Base-by-base conservation (phyloP, 2,888 invertebrate genomes). In the Watsonalla cultraria region DNA sequence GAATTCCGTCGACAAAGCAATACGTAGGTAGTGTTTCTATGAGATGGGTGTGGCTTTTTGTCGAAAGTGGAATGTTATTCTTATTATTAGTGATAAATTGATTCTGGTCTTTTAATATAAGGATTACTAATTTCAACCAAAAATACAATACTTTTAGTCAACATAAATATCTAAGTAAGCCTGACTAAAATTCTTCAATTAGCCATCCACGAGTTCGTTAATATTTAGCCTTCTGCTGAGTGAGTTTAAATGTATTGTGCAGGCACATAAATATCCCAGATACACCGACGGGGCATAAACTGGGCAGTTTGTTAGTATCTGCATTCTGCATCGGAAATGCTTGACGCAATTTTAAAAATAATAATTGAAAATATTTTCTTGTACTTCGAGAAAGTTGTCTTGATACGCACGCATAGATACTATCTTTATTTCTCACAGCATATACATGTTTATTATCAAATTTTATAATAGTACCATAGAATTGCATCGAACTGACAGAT, bases 331-430 rank as follows among this genome's bases (percentile, higher is more conserved):
- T 60, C 56, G 62, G 53, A 54, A 60, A 64, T 62, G 57, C 59
- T 56, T 58, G 60, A 61, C 54, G 66, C 55, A n/a, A n/a, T n/a
- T n/a, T 60, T 64, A 74, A 72, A 76, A 77, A 71, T 67, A 72
- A 65, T 62, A 66, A 58, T 58, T 62, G 64, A 64, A 72, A 71
- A 74, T 72, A 73, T 74, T 76, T 78, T 78, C 80, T 78, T 60
- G 67, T 65, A 53, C 60, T 57, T 45, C 54, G 54, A 11, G 56
- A 70, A 76, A 76, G 69, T 76, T 74, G 79, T 72, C 58, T 66
- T 67, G 61, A 70, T 74, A 72, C 73, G 62, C 60, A 62, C 66
- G 68, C 62, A 57, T 58, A 52, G 56, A 56, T 57, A 51, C 53
- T 53, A 56, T 55, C 52, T 48, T 46, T 34, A 47, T 33, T 46